phyloP scores from a whole-genome alignment of 2,113 vertebrate genomes.

The Gadus chalcogrammus region DNA sequence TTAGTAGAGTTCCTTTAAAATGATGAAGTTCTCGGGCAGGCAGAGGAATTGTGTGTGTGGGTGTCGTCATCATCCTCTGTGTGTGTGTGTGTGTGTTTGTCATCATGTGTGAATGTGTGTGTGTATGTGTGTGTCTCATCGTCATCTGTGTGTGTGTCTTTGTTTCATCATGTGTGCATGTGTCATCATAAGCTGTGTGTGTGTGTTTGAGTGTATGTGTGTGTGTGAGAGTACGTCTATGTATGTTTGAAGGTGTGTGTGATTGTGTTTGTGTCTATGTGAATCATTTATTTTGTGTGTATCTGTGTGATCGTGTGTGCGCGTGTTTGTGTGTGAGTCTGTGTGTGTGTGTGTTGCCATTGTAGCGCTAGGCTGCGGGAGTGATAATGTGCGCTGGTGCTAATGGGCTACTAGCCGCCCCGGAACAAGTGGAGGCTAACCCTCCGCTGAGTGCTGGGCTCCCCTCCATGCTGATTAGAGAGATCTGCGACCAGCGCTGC shows the following conservation, averaged over 20 bases:
- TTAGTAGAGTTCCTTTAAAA: neutral
- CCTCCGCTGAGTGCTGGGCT: slow-evolving; percentile 39
- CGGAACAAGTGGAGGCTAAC: slow-evolving; percentile 36
- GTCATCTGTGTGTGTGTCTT: neutral
- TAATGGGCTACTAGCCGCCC: slow-evolving; percentile 37
- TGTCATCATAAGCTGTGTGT: neutral
- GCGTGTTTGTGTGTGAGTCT: neutral
- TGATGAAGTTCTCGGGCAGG: neutral
- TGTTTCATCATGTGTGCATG: neutral
- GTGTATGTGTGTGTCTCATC: neutral
- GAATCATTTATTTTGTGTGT: neutral
- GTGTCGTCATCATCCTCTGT: too few species aligned
- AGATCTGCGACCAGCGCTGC: neutral
- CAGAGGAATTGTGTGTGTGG: neutral
- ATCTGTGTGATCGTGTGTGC: neutral
- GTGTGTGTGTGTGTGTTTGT: neutral
- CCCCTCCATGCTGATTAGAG: slow-evolving; percentile 55
- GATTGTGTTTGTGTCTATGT: neutral
- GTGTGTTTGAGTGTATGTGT: neutral
- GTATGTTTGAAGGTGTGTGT: neutral
- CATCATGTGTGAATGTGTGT: neutral
- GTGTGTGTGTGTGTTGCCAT: neutral
- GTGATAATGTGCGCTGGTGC: neutral
- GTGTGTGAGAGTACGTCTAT: neutral
- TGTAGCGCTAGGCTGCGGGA: slow-evolving; percentile 12